Conservation (phyloP, 2,113 vertebrate species). For the Poeciliopsis retropinna region DNA sequence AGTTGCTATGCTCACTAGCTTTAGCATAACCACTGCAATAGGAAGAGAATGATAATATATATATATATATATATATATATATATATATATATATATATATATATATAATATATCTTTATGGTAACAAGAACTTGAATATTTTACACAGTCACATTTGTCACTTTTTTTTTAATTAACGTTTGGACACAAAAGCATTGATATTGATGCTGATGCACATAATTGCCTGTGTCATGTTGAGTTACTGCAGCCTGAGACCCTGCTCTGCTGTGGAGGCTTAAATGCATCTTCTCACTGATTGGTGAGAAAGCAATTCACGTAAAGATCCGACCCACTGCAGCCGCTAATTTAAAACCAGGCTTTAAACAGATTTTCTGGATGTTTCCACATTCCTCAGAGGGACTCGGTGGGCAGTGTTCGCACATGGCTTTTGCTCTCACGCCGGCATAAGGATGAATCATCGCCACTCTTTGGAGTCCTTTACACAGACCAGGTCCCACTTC, state of each 20-base stretch:
- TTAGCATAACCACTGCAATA: no score
- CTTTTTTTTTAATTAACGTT: no score
- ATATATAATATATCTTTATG: no score
- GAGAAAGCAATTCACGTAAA: slow-evolving; percentile 16
- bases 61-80: no score
- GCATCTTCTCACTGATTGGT: slow-evolving; percentile 9
- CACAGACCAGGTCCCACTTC: slow-evolving; percentile 76
- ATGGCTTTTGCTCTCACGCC: slow-evolving; percentile 50
- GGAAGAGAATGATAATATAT: no score
- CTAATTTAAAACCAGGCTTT: slow-evolving; percentile 25
- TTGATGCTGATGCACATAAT: no score
- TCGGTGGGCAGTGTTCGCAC: slow-evolving; percentile 44
- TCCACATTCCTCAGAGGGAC: slow-evolving; percentile 44
- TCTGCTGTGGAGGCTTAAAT: background rate
- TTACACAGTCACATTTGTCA: background rate
- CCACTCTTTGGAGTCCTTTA: slow-evolving; percentile 67
- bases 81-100: no score
- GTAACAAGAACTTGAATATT: no score
- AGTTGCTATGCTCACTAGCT: no score
- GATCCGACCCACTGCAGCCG: slow-evolving; percentile 3
- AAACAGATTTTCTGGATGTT: slow-evolving; percentile 36
- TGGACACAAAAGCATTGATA: no score
- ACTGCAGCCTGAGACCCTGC: no score
- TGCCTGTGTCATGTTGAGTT: no score
- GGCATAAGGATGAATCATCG: slow-evolving; percentile 65